These are phyloP conservation scores for Gastrophryne carolinensis DNA, from an alignment of 2,797 vertebrate genomes.

Conservation along the genomic window DNA sequence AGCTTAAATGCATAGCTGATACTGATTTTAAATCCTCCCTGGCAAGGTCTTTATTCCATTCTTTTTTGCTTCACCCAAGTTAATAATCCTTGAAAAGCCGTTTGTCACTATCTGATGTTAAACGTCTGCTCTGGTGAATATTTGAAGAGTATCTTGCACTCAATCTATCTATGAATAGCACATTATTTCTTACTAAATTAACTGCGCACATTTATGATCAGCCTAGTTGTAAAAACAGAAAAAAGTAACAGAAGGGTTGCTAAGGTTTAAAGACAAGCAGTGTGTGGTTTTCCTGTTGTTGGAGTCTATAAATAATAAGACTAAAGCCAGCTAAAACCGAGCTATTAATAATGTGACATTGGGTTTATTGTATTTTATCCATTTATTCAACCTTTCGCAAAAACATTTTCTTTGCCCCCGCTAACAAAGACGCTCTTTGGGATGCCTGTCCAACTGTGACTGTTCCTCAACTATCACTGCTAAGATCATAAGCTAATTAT, in stretches of 20 bases:
- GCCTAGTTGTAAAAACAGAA: conserved; percentile 33
- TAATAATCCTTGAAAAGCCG: neutral
- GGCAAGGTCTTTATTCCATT: too few relatives aligned
- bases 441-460: neutral
- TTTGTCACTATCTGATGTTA: neutral
- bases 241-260: conserved; percentile 33
- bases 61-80: too few relatives aligned
- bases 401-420: neutral
- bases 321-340: too few relatives aligned
- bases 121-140: neutral
- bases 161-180: conserved; percentile 29
- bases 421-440: neutral
- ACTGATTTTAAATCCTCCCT: too few relatives aligned
- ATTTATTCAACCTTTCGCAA: neutral
- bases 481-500: neutral
- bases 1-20: too few relatives aligned
- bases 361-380: conserved; percentile 13
- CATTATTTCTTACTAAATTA: conserved; percentile 1
- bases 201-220: neutral
- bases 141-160: neutral
- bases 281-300: neutral
- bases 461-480: neutral
- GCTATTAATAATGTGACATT: conserved; percentile 32
- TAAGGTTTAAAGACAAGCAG: neutral
- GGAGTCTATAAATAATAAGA: conserved; percentile 11